Evolutionary conservation across 2,888 invertebrate genomes (phyloP), one percentile per base, ranked within the genome.

Genomic region (Argyresthia albistria): DNA sequence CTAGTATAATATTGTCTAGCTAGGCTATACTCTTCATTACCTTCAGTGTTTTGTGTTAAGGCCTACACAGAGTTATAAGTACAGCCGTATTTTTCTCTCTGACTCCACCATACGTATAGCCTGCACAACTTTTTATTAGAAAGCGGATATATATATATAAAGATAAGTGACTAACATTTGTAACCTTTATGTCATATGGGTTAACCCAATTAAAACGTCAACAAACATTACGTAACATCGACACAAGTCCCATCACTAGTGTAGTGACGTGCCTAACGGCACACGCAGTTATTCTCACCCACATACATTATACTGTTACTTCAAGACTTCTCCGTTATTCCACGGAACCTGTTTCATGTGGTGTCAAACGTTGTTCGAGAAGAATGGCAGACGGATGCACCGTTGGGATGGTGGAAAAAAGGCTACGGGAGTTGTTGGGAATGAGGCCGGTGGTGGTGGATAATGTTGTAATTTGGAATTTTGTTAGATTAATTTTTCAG

Each of bases 271-370:
- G 78, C 75, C 64, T 83, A 84, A 83, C 83, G 83, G 84, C 78
- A 71, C 62, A 57, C 67, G 72, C 73, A 73, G 78, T 76, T 77
- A 77, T 75, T 69, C 75, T 84, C 83, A 84, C 86, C 86, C 83
- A 86, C 86, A 84, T 84, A 81, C 81, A 74, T 64, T 69, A 82
- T 82, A 83, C 83, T 83, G 80, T 75, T 74, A 73, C 65, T 66
- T 65, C 67, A 67, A 9, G 25, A 11, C 47, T 9, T 11, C 11
- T 63, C 81, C 84, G 84, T 86, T 86, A 86, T 75, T 66, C 25
- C 39, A 3, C 2, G 3, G 11, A 39, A n/a, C 39, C 39, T 39
- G 39, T 39, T 39, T 39, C 39, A n/a, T 39, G 10, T 42, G 8
- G 42, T 42, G n/a, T 11, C 10, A 42, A 42, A 42, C 10, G n/a